Conservation (phyloP, 2,888 invertebrate species). For the Thereva nobilitata region DNA sequence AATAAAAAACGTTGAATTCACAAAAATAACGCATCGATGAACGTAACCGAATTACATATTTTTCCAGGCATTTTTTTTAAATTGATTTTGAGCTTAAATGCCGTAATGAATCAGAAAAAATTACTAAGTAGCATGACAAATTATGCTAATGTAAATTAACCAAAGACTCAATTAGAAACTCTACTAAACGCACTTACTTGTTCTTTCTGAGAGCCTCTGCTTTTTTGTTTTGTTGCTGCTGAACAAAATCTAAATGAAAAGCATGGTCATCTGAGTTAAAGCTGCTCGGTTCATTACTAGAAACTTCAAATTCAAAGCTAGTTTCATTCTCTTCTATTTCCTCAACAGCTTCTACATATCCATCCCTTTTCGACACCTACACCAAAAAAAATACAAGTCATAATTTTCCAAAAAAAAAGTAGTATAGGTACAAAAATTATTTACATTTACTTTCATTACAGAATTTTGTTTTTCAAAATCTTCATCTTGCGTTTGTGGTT, state of each 20-base stretch:
- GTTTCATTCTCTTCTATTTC: constrained; percentile 4
- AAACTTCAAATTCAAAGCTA: constrained; percentile 36
- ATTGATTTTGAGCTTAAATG: too few species aligned
- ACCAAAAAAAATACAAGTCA: background rate
- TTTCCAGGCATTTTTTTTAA: too few species aligned
- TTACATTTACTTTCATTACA: background rate
- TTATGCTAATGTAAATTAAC: too few species aligned
- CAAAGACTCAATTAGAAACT: too few species aligned
- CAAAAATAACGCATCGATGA: too few species aligned
- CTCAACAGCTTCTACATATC: background rate
- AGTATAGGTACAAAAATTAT: background rate
- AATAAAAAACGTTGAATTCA: too few species aligned
- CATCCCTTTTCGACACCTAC: background rate
- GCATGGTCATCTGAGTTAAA: constrained; percentile 49
- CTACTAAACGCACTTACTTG: constrained; percentile 39
- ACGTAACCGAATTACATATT: too few species aligned
- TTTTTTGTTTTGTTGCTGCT: background rate
- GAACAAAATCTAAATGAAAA: constrained; percentile 47
- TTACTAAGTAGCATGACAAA: too few species aligned
- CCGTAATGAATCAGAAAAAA: too few species aligned
- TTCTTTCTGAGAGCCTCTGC: constrained; percentile 27
- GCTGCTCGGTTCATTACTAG: constrained; percentile 48
- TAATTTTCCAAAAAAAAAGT: too few species aligned
- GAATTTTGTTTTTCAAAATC: background rate
- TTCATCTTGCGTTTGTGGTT: background rate